Evolutionary conservation across 2,888 invertebrate species (phyloP), one percentile per base, ranked within the genome.

Genomic region (Apamea sordens): DNA sequence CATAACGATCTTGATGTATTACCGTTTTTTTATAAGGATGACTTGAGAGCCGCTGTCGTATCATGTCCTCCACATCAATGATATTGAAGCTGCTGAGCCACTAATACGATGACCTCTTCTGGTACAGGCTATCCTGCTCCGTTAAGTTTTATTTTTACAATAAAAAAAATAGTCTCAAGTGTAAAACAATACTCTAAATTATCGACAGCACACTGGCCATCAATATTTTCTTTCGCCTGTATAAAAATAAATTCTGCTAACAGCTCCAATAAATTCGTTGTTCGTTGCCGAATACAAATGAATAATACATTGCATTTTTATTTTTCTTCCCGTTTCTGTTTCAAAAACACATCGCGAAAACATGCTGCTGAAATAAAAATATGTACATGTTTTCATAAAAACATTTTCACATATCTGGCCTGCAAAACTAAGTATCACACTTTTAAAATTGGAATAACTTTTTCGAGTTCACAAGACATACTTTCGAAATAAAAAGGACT

Each of bases 241-340:
- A 50, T 76, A 67, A 71, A 77, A 78, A 84, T 82, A 84, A 82
- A 82, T 84, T 85, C 73, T 4, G 67, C 77, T 65, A 77, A 73
- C 86, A 67, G 84, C 53, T 53, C n/a, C 86, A 74, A 86, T 86
- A 77, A 77, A 82, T 84, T 82, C 73, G 70, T 28, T 32, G 64
- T 86, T 78, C 73, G 70, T 32, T 41, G 56, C 10, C 82, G 64
- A 85, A 82, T 64, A 85, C 77, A 86, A 73, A 77, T 84, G 84
- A 84, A 84, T 84, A 84, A 84, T 68, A 86, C 77, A 84, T 86
- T 71, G 84, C 77, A 73, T 15, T 67, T 59, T 24, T 82, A 77
- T 86, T 85, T 81, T 85, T 59, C 63, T 67, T 73, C 32, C 18
- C 44, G 73, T 73, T 77, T 68, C 77, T 73, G 69, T 73, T 73